phyloP scores from a whole-genome alignment of 2,888 invertebrate genomes.

The Ophion costatus region DNA sequence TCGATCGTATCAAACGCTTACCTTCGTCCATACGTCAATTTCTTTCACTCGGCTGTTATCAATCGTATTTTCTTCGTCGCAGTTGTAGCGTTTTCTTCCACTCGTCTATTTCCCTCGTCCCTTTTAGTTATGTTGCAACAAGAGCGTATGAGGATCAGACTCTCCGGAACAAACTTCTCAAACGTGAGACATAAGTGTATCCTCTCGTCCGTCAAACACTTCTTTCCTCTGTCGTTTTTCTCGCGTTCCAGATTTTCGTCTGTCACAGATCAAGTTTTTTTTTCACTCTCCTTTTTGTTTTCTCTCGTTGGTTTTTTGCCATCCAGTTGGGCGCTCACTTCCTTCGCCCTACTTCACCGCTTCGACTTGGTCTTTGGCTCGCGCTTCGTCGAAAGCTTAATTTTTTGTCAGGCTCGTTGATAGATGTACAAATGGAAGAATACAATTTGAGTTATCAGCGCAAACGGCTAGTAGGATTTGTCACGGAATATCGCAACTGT shows the following conservation, averaged over 20 bases:
- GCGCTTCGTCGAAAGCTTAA: neutral
- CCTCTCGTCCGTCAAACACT: constrained; percentile 50
- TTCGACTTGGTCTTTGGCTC: constrained; percentile 7
- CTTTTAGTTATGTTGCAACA: constrained; percentile 6
- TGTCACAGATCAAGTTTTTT: constrained; percentile 47
- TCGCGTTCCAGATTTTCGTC: constrained; percentile 16
- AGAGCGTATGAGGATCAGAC: neutral
- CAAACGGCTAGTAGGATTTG: neutral
- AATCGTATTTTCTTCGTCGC: neutral
- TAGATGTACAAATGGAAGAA: neutral
- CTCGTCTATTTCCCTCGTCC: neutral
- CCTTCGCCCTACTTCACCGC: constrained; percentile 50
- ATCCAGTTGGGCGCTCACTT: constrained; percentile 23
- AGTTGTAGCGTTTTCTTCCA: constrained; percentile 1
- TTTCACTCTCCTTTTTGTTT: constrained; percentile 31
- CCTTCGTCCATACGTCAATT: constrained; percentile 29
- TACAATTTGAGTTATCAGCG: constrained; percentile 35
- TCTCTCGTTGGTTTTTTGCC: neutral
- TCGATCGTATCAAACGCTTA: constrained; percentile 26
- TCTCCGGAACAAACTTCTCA: neutral
- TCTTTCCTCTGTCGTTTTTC: constrained; percentile 7
- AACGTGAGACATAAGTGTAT: constrained; percentile 40
- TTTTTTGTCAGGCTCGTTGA: constrained; percentile 11
- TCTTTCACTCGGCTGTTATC: constrained; percentile 8
- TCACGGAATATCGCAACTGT: neutral